Evolutionary conservation across 2,888 invertebrate genomes (phyloP).

Genomic region (Hydroisotoma schaefferi): DNA sequence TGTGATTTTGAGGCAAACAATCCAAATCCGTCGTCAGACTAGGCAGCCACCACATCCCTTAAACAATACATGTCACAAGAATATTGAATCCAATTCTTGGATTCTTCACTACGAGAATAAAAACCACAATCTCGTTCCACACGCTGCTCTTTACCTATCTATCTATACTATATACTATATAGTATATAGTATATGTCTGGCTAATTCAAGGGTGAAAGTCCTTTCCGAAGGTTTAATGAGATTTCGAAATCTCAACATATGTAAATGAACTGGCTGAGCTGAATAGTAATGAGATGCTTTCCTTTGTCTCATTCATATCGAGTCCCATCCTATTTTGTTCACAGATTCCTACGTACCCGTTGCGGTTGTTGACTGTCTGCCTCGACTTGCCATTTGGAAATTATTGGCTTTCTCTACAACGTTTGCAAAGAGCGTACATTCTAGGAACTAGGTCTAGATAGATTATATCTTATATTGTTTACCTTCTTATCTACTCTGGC

Average conservation of each 20-base stretch:
- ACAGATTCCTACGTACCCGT: background rate
- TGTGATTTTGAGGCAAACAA: too few species aligned
- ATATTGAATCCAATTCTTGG: slow-evolving; percentile 30
- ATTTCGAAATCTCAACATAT: slow-evolving; percentile 45
- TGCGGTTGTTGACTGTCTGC: slow-evolving; percentile 4
- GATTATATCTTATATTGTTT: too few species aligned
- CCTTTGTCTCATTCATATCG: slow-evolving; percentile 11
- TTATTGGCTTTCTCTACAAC: background rate
- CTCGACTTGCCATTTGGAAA: slow-evolving; percentile 1
- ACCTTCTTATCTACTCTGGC: too few species aligned
- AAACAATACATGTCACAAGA: slow-evolving; percentile 39
- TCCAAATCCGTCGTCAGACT: too few species aligned
- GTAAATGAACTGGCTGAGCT: slow-evolving; percentile 35
- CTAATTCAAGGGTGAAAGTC: slow-evolving; percentile 29
- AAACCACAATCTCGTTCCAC: slow-evolving; percentile 24
- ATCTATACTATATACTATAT: too few species aligned
- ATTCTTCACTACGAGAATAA: slow-evolving; percentile 27
- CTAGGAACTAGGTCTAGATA: too few species aligned
- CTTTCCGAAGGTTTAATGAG: slow-evolving; percentile 37
- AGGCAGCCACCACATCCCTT: slow-evolving; percentile 30
- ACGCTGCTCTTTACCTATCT: background rate
- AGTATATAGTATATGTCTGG: background rate
- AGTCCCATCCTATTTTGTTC: background rate
- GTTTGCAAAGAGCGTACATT: too few species aligned
- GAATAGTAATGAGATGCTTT: slow-evolving; percentile 42